phyloP scores from a whole-genome alignment of 2,797 vertebrate genomes.

The Gallinago nigripennis region DNA sequence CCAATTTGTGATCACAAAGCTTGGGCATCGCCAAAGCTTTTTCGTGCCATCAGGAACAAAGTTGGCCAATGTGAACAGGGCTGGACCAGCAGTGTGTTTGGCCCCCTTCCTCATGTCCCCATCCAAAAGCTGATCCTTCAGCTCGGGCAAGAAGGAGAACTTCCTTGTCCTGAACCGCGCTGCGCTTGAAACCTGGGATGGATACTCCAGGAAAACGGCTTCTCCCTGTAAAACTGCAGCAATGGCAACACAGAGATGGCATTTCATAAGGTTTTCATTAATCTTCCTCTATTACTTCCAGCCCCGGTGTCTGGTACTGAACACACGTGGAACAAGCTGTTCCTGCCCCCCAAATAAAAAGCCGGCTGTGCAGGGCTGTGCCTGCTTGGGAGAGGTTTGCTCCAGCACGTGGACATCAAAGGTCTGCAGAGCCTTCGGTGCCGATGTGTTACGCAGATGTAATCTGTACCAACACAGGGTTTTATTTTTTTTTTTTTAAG shows the following conservation, averaged over 20 bases:
- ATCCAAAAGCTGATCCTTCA: neutral
- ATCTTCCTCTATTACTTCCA: neutral
- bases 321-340: neutral
- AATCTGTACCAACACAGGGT: neutral
- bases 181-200: neutral
- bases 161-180: neutral
- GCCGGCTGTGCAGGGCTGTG: neutral
- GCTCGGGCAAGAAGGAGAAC: neutral
- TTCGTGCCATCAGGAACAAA: neutral
- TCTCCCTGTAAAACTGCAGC: neutral
- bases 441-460: neutral
- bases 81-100: neutral
- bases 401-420: neutral
- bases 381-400: neutral
- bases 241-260: fast-evolving
- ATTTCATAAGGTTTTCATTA: neutral
- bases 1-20: neutral
- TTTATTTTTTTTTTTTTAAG: neutral
- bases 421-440: neutral
- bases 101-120: neutral
- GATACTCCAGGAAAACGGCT: neutral
- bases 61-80: neutral
- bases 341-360: neutral
- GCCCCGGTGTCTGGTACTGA: neutral
- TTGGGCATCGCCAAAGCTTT: neutral